Evolutionary conservation across 2,797 vertebrate genomes (phyloP).

Genomic region (Chelidonichthys spinosus): DNA sequence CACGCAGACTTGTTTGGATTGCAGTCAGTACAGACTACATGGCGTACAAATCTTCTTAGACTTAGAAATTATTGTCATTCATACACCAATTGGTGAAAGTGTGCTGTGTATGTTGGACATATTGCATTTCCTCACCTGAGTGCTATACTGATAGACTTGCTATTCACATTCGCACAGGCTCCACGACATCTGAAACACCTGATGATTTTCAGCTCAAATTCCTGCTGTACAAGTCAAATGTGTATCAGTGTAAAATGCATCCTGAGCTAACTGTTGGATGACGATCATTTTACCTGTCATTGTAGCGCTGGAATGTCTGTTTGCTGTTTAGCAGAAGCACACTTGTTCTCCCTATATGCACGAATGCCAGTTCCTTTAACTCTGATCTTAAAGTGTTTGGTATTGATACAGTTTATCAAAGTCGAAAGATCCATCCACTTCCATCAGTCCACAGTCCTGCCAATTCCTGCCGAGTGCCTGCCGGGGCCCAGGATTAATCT

Average conservation of each 20-base stretch:
- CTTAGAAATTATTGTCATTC: no score
- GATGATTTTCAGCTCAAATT: not conserved
- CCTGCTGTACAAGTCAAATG: not conserved
- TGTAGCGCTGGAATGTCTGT: constrained; percentile 3
- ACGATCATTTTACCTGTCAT: not conserved
- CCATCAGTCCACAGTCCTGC: constrained; percentile 71
- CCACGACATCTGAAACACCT: not conserved
- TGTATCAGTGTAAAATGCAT: not conserved
- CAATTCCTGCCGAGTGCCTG: constrained; percentile 64
- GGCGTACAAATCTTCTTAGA: no score
- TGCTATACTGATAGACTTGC: not conserved
- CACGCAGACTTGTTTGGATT: no score
- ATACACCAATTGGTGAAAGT: no score
- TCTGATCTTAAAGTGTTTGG: constrained; percentile 71
- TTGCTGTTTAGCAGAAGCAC: constrained; percentile 31
- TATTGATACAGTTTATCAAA: constrained; percentile 81
- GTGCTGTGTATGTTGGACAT: not conserved
- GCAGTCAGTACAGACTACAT: no score
- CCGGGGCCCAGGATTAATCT: constrained; percentile 73
- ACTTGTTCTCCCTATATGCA: constrained; percentile 20
- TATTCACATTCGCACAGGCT: no score
- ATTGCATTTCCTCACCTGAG: not conserved
- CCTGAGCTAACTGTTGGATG: not conserved
- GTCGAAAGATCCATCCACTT: constrained; percentile 73
- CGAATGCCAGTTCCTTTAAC: constrained; percentile 66